Evolutionary conservation across 1,140 invertebrate genomes (phyloP).

Genomic region (Drosophila kohkoa): DNA sequence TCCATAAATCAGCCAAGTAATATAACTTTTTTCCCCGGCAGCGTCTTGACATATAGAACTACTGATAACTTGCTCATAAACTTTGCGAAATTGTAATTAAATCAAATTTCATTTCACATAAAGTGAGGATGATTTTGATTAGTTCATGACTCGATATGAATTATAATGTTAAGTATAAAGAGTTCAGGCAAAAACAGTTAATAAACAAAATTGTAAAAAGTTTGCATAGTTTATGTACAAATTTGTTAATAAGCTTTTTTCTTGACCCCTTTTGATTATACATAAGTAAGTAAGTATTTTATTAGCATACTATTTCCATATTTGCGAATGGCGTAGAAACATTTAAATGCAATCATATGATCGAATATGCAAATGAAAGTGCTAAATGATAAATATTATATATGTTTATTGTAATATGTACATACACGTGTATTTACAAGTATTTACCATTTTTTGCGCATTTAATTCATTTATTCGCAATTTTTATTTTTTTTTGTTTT

Average conservation of each 20-base stretch:
- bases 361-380: conserved; percentile 39
- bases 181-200: no score
- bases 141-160: no score
- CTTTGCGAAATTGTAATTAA: conserved; percentile 21
- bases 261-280: no score
- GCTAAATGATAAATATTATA: conserved; percentile 29
- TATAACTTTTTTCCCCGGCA: conserved; percentile 56
- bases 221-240: no score
- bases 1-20: conserved; percentile 76
- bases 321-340: background rate
- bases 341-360: conserved; percentile 19
- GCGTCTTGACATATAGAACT: conserved; percentile 16
- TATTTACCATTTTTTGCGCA: conserved; percentile 29
- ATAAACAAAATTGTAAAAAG: no score
- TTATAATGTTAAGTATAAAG: no score
- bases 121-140: no score
- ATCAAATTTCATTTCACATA: background rate
- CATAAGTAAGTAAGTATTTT: no score
- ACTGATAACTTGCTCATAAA: conserved; percentile 37
- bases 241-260: no score
- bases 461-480: background rate
- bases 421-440: conserved; percentile 43
- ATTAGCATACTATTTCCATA: background rate
- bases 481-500: conserved; percentile 4
- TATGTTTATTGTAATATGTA: conserved; percentile 26